These are phyloP conservation scores for Balaeniceps rex DNA, from an alignment of 2,113 vertebrate genomes.

Conservation along the genomic window DNA sequence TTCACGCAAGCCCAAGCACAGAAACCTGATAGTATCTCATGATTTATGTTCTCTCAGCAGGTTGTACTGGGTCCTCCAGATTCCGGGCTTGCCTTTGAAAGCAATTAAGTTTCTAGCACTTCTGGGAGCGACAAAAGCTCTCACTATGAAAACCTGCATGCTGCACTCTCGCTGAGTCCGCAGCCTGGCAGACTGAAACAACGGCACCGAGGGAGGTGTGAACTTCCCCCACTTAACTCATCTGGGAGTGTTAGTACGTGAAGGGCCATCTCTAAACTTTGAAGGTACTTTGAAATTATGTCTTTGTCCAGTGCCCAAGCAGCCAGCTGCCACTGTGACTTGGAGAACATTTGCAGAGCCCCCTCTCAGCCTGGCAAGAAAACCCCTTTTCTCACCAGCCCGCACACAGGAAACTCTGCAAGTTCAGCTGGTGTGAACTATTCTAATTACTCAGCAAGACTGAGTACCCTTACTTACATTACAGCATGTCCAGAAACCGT, in stretches of 20 bases:
- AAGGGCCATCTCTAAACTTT: background rate
- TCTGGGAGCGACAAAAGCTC: conserved; percentile 22
- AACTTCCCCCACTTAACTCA: background rate
- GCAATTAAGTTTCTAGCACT: conserved; percentile 54
- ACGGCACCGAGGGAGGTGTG: background rate
- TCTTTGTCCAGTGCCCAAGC: background rate
- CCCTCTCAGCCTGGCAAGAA: background rate
- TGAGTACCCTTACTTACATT: background rate
- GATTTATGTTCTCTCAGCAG: conserved; percentile 54
- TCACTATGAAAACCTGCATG: background rate
- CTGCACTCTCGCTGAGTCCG: background rate
- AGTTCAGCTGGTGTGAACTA: background rate
- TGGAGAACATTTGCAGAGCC: background rate
- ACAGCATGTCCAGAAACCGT: background rate
- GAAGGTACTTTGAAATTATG: background rate
- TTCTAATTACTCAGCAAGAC: background rate
- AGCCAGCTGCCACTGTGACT: background rate
- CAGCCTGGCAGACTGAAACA: background rate
- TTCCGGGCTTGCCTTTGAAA: conserved; percentile 49
- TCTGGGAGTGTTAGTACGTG: background rate
- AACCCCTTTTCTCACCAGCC: background rate
- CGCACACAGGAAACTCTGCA: background rate
- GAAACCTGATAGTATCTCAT: conserved; percentile 38
- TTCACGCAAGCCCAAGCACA: conserved; percentile 35
- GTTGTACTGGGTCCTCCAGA: conserved; percentile 58